Conservation (phyloP, 2,888 invertebrate species). For the Linnaemya vulpina region DNA sequence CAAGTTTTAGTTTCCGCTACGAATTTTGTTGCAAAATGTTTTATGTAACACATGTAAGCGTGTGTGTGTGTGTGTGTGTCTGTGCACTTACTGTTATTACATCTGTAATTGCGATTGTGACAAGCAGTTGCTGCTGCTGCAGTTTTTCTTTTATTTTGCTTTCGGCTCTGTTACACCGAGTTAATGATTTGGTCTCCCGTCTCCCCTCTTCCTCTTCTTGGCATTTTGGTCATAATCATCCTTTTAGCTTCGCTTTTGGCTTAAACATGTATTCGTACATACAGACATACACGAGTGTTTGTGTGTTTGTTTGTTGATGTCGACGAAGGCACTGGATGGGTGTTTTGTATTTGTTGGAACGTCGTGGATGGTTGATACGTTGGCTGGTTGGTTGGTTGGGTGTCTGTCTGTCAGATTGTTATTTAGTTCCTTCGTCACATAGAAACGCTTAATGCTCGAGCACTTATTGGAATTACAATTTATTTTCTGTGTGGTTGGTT, state of each 20-base stretch:
- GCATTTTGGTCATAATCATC: slow-evolving; percentile 64
- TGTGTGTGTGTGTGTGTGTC: background rate
- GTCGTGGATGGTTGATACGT: slow-evolving; percentile 56
- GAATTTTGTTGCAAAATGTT: background rate
- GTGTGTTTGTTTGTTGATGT: too few species aligned
- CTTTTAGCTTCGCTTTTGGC: slow-evolving; percentile 35
- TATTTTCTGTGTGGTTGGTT: slow-evolving; percentile 32
- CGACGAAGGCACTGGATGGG: background rate
- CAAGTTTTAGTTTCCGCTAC: background rate
- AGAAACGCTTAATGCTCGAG: slow-evolving; percentile 60
- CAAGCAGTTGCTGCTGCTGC: slow-evolving; percentile 20
- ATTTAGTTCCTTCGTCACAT: slow-evolving; percentile 71
- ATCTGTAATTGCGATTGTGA: slow-evolving; percentile 23
- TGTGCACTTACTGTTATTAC: background rate
- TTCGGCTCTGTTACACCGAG: slow-evolving; percentile 48
- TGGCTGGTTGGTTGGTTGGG: slow-evolving; percentile 37
- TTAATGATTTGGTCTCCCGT: slow-evolving; percentile 70
- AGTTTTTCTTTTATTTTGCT: slow-evolving; percentile 14
- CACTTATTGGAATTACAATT: slow-evolving; percentile 71
- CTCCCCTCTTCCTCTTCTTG: slow-evolving; percentile 71
- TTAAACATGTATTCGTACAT: slow-evolving; percentile 9
- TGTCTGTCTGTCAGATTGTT: slow-evolving; percentile 52
- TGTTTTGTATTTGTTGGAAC: slow-evolving; percentile 39
- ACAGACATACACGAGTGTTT: background rate
- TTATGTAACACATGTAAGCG: background rate